Evolutionary conservation across 2,797 vertebrate species (phyloP), one percentile per base, ranked within the genome.

Genomic region (Diglossa cyanea): DNA sequence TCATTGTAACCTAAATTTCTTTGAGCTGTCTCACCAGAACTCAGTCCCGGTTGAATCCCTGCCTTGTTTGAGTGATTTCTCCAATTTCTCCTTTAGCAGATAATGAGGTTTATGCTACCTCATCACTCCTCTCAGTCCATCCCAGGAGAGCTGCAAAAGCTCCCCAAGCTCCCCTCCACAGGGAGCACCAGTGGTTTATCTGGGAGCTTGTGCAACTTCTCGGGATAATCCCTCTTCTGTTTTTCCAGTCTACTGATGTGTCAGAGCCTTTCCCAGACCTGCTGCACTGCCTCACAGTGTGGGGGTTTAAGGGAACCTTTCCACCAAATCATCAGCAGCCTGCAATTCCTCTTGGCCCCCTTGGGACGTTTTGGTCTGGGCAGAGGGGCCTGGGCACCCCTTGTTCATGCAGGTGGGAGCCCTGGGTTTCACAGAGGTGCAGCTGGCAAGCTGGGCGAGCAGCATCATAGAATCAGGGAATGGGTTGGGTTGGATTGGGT

Each of bases 1-100:
- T 90, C 94, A 88, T 3, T 73, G 58, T 62, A 93, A 94, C 61
- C 88, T 86, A 75, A 86, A 91, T 93, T 95, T 95, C 88, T 58
- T 93, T 82, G 81, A 74, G 61, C 82, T 67, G 37, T 81, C 93
- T 76, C 71, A 37, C 47, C 45, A 51, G 65, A 67, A 37, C 50
- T 57, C 65, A 48, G 86, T 15, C 70, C 50, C 30, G n/a, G 65
- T 80, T 95, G 87, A 96, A 95, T 96, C 88, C 75, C 54, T 0
- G 7, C 74, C 75, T 95, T 18, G 0, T 94, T 53, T 89, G 88
- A 96, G 92, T 74, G 77, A 94, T 93, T 95, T 42, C 81, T 91
- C 31, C 42, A 89, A 79, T 94, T 94, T 85, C 81, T 91, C 61
- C 31, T 63, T 14, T 26, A 86, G 91, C 57, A 72, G 86, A 72